Evolutionary conservation across 2,113 vertebrate species (phyloP).

Genomic region (Cinclus cinclus): DNA sequence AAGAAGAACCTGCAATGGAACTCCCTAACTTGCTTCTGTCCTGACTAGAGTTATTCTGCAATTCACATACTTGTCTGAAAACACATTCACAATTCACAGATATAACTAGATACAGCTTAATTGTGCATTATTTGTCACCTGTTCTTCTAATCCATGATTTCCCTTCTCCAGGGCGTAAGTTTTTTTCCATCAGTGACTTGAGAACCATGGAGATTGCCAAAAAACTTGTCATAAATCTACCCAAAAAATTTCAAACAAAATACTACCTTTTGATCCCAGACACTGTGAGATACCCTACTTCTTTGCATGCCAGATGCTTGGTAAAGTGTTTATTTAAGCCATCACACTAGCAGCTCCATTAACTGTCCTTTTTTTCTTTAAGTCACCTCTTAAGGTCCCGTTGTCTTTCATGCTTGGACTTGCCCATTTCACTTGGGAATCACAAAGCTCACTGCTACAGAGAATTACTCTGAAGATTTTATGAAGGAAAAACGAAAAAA

Average conservation of each 20-base stretch:
- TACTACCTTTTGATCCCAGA: background rate
- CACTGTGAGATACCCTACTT: background rate
- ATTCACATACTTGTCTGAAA: background rate
- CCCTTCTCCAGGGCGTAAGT: background rate
- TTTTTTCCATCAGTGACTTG: background rate
- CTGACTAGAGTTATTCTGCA: background rate
- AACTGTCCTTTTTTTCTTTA: background rate
- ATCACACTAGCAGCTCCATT: background rate
- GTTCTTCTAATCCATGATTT: background rate
- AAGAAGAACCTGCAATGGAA: background rate
- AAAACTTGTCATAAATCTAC: background rate
- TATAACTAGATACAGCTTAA: background rate
- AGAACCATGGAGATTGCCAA: background rate
- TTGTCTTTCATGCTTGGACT: background rate
- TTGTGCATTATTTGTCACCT: background rate
- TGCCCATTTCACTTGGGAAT: background rate
- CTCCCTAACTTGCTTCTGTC: background rate
- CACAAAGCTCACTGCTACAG: background rate
- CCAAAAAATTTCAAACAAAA: background rate
- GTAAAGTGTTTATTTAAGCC: background rate
- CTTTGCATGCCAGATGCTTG: background rate
- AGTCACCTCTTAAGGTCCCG: background rate
- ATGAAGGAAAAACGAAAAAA: background rate
- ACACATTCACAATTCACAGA: background rate
- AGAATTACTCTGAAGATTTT: background rate